These are phyloP conservation scores for Drosophila antonietae DNA, from an alignment of 2,888 invertebrate species.

Conservation along the genomic window DNA sequence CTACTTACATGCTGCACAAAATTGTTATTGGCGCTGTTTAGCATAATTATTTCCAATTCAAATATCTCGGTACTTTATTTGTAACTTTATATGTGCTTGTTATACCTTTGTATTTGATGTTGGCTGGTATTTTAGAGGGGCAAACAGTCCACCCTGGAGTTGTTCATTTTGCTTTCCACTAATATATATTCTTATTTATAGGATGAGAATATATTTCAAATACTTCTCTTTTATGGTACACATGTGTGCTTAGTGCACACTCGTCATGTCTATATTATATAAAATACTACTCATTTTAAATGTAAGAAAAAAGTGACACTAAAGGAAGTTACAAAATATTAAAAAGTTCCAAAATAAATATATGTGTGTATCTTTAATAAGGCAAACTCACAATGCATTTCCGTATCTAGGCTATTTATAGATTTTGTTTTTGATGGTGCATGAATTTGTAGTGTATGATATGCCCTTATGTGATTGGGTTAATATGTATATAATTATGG, in stretches of 20 bases:
- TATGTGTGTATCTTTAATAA: conserved; percentile 5
- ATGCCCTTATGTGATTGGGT: not conserved
- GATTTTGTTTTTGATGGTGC: conserved; percentile 18
- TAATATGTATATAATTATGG: not conserved
- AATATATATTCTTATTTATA: conserved; percentile 10
- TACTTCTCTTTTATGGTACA: conserved; percentile 4
- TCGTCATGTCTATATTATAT: not conserved
- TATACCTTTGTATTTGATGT: not conserved
- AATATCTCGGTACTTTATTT: conserved; percentile 50
- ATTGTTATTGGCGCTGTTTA: conserved; percentile 75
- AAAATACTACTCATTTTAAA: conserved; percentile 19
- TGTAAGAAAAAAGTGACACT: conserved; percentile 16
- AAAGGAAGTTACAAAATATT: conserved; percentile 13
- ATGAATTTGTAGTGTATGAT: conserved; percentile 11
- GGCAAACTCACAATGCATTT: conserved; percentile 29
- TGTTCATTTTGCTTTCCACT: conserved; percentile 9
- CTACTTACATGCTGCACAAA: conserved; percentile 79
- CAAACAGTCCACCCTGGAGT: conserved; percentile 16
- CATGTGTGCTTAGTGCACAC: conserved; percentile 3
- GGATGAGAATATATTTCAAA: not conserved
- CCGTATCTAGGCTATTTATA: conserved; percentile 11
- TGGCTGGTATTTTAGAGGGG: conserved; percentile 23
- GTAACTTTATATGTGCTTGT: conserved; percentile 22
- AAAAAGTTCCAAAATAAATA: not conserved
- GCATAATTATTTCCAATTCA: conserved; percentile 61